Base-by-base conservation (phyloP, 2,113 vertebrate genomes). In the Melanerpes aurifrons region DNA sequence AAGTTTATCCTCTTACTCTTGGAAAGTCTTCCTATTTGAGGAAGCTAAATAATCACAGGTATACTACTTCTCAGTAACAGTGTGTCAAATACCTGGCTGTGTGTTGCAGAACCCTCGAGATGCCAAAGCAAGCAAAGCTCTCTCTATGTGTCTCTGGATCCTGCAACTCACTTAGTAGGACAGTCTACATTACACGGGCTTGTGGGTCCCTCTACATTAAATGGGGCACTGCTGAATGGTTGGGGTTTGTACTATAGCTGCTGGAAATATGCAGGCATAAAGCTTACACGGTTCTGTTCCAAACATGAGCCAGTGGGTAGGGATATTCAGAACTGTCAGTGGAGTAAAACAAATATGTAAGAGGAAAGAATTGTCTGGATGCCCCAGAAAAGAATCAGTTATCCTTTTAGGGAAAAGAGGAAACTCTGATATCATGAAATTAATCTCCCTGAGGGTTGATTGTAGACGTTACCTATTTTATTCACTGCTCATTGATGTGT, bases 261-360 rank as follows among this genome's bases (percentile, higher is more conserved):
- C 18, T 57, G 31, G 24, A 87, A 87, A 3, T 61, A 24, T 2
- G 10, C 12, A 43, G 32, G 12, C 0, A 0, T 53, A 71, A 74
- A 86, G 8, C 32, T 67, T 43, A 32, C 14, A 16, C 18, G 45
- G 15, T 3, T 50, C 6, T 61, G 2, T 40, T 40, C 12, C 43
- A 76, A 70, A 58, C 0, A 0, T 4, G 6, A 35, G 40, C 17
- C 66, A 31, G 21, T 9, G 20, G 12, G 15, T 26, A 89, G 7
- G 7, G 7, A 58, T 35, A 57, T 28, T 82, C n/a, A 72, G 29
- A 47, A 56, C 32, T 0, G 0, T 8, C 9, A 4, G 4, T 24
- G 16, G 12, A 29, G 9, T 59, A 20, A 7, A 56, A 28, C 53
- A 66, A 85, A 12, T n/a, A 53, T 1, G 1, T 17, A 40, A 66